Conservation (phyloP, 2,797 vertebrate species). For the Schizopygopsis pylzovi region DNA sequence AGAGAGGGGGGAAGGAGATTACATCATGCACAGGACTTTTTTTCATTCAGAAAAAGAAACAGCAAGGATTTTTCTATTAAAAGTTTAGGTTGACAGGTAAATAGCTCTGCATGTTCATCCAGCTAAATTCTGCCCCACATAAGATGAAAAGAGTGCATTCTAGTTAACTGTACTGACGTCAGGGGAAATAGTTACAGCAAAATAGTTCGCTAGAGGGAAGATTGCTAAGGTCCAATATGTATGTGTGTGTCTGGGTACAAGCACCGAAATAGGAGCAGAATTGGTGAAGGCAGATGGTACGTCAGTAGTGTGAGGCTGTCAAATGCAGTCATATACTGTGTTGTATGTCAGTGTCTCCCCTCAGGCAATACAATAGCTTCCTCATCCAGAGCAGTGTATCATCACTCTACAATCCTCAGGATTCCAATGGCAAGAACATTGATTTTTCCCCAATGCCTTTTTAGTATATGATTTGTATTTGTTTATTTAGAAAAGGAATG, state of each 20-base stretch:
- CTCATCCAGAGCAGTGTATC: constrained; percentile 20
- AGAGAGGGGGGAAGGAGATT: background rate
- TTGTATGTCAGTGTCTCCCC: constrained; percentile 45
- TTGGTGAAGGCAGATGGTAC: constrained; percentile 40
- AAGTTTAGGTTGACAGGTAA: background rate
- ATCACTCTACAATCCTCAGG: constrained; percentile 16
- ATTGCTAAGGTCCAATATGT: constrained; percentile 18
- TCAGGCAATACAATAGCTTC: constrained; percentile 32
- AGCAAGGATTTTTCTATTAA: constrained; percentile 3
- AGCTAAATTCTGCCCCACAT: constrained; percentile 25
- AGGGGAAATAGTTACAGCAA: constrained; percentile 26
- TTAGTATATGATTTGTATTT: constrained; percentile 1
- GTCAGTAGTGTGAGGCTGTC: constrained; percentile 47
- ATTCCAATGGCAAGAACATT: constrained; percentile 23
- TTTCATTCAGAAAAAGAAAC: constrained; percentile 17
- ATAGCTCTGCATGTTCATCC: constrained; percentile 17
- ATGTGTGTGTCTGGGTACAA: constrained; percentile 37
- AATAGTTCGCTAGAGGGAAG: constrained; percentile 19
- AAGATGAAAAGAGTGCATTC: constrained; percentile 32
- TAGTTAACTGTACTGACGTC: constrained; percentile 27
- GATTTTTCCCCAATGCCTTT: background rate
- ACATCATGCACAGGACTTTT: constrained; percentile 14
- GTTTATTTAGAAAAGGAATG: constrained; percentile 5
- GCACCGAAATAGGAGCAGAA: constrained; percentile 29
- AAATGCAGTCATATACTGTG: constrained; percentile 37